phyloP scores from a whole-genome alignment of 2,888 invertebrate species.

The Thymelicus acteon region DNA sequence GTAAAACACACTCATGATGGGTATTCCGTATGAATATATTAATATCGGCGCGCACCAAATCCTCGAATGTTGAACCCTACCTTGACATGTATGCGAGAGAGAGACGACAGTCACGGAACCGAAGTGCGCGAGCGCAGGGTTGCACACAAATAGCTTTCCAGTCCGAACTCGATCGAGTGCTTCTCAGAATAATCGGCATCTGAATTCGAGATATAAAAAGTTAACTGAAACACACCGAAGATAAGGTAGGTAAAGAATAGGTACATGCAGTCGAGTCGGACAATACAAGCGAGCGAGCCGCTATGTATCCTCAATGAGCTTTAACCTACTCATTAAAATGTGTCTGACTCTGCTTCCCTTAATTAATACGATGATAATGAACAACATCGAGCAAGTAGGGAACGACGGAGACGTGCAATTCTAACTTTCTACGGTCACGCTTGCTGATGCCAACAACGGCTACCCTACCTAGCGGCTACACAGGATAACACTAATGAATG shows the following conservation, averaged over 20 bases:
- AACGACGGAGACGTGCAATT: conserved; percentile 48
- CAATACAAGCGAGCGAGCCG: conserved; percentile 44
- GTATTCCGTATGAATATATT: conserved; percentile 69
- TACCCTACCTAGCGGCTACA: conserved; percentile 45
- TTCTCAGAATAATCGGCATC: conserved; percentile 68
- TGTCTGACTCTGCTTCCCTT: conserved; percentile 57
- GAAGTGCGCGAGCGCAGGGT: conserved; percentile 73
- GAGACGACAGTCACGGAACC: conserved; percentile 72
- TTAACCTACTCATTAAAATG: conserved; percentile 50
- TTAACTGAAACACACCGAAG: conserved; percentile 39
- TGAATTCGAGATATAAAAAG: conserved; percentile 41
- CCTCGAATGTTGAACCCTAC: conserved; percentile 84
- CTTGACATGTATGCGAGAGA: conserved; percentile 82
- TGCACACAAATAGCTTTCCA: conserved; percentile 80
- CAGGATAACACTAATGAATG: conserved; percentile 31
- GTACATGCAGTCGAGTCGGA: conserved; percentile 46
- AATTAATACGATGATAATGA: conserved; percentile 63
- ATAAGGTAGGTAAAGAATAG: conserved; percentile 23
- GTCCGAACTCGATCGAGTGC: conserved; percentile 68
- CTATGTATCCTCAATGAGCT: conserved; percentile 47
- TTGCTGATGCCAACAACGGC: conserved; percentile 47
- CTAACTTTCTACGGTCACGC: conserved; percentile 67
- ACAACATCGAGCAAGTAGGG: conserved; percentile 56
- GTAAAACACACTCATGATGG: conserved; percentile 67
- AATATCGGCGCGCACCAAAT: conserved; percentile 66